A percentile compares a stretch with the other conserved stretches of the same genome.
phyloP scores from a whole-genome alignment of 1,140 invertebrate species.

The Dreissena polymorpha region DNA sequence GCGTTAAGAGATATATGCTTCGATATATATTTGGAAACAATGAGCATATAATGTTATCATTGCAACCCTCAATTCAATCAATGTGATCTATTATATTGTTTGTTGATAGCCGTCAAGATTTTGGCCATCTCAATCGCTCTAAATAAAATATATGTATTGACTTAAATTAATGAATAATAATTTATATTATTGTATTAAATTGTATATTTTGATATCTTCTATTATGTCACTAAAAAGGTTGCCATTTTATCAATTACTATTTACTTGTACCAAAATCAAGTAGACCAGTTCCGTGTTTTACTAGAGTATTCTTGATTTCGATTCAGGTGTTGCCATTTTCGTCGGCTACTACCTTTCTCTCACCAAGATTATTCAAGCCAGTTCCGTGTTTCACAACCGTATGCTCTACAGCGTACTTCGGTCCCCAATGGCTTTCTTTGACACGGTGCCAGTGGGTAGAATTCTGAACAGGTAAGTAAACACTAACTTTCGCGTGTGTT shows the following conservation, averaged over 20 bases:
- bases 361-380: background rate
- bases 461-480: slow-evolving; percentile 83
- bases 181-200: too few species aligned
- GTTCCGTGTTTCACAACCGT: slow-evolving; percentile 83
- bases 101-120: too few species aligned
- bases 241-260: background rate
- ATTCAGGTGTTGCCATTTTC: slow-evolving; percentile 10
- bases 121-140: too few species aligned
- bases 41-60: too few species aligned
- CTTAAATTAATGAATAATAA: too few species aligned
- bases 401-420: slow-evolving; percentile 80
- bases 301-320: background rate
- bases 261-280: background rate
- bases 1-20: too few species aligned
- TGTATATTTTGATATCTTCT: too few species aligned
- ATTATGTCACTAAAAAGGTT: too few species aligned
- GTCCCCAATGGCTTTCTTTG: slow-evolving; percentile 84
- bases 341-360: slow-evolving; percentile 12
- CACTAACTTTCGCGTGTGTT: slow-evolving; percentile 65
- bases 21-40: too few species aligned
- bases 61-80: too few species aligned
- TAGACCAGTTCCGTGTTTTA: background rate
- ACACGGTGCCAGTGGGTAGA: slow-evolving; percentile 84
- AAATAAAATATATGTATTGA: too few species aligned
- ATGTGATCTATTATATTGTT: too few species aligned